A percentile compares a stretch with the other conserved stretches of the same genome.
Evolutionary conservation across 2,888 invertebrate genomes (phyloP).

Genomic region (Melanophora roralis): DNA sequence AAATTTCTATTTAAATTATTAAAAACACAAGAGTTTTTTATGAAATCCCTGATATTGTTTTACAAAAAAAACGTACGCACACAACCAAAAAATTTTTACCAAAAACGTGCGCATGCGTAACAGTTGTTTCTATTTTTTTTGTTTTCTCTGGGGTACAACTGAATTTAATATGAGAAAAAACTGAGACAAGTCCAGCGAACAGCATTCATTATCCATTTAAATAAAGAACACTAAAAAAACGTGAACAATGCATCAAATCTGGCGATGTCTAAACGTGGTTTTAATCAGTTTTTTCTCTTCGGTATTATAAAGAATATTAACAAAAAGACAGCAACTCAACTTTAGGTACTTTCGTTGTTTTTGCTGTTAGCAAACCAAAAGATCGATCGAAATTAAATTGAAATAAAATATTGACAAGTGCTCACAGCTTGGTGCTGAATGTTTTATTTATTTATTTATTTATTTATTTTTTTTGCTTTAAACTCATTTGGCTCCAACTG

Average conservation of each 20-base stretch:
- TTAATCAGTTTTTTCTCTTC: conserved; percentile 24
- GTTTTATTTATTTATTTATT: background rate
- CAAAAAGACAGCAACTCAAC: conserved; percentile 44
- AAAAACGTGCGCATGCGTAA: conserved; percentile 63
- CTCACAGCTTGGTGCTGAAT: conserved; percentile 68
- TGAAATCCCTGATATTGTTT: conserved; percentile 23
- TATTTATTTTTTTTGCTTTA: conserved; percentile 1
- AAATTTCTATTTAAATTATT: too few relatives aligned
- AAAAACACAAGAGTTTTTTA: conserved; percentile 17
- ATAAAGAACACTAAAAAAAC: conserved; percentile 64
- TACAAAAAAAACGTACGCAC: conserved; percentile 65
- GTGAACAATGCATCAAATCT: conserved; percentile 74
- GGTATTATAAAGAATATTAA: conserved; percentile 7
- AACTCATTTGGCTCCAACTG: conserved; percentile 34
- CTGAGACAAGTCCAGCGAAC: conserved; percentile 20
- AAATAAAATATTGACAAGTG: conserved; percentile 75
- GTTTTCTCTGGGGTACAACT: background rate
- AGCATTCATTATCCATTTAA: conserved; percentile 22
- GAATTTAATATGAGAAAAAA: background rate
- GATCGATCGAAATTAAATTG: conserved; percentile 76
- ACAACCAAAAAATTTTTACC: conserved; percentile 22
- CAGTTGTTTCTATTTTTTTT: conserved; percentile 29
- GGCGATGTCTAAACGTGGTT: conserved; percentile 65
- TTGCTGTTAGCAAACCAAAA: conserved; percentile 60
- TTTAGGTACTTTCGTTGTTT: conserved; percentile 2